Evolutionary conservation across 2,113 vertebrate genomes (phyloP).

Genomic region (Manacus vitellinus): DNA sequence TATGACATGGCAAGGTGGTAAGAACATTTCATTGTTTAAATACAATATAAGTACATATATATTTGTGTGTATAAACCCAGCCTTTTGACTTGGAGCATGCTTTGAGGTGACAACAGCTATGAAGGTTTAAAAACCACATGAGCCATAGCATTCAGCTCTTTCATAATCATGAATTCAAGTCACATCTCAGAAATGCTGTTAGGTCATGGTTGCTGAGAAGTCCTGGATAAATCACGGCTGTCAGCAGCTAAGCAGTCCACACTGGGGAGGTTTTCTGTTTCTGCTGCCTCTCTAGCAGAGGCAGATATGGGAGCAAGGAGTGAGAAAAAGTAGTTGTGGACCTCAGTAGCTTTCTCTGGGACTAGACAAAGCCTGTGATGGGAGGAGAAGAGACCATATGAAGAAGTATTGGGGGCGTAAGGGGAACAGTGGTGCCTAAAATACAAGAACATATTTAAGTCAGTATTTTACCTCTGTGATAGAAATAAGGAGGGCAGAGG

Average conservation of each 20-base stretch:
- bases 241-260: background rate
- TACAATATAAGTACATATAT: fast-evolving
- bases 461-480: background rate
- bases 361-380: background rate
- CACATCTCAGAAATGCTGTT: background rate
- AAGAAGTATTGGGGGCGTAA: background rate
- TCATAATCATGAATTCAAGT: background rate
- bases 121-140: background rate
- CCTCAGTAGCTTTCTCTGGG: background rate
- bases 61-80: background rate
- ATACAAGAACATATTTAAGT: background rate
- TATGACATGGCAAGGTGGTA: background rate
- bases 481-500: background rate
- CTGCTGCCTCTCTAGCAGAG: background rate
- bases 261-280: background rate
- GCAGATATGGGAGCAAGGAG: background rate
- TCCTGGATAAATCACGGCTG: background rate
- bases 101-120: background rate
- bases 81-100: background rate
- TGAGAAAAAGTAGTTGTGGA: background rate
- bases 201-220: background rate
- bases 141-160: background rate
- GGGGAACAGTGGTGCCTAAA: background rate
- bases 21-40: background rate
- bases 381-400: background rate